phyloP scores from a whole-genome alignment of 2,888 invertebrate genomes.

The Agrotis clavis region DNA sequence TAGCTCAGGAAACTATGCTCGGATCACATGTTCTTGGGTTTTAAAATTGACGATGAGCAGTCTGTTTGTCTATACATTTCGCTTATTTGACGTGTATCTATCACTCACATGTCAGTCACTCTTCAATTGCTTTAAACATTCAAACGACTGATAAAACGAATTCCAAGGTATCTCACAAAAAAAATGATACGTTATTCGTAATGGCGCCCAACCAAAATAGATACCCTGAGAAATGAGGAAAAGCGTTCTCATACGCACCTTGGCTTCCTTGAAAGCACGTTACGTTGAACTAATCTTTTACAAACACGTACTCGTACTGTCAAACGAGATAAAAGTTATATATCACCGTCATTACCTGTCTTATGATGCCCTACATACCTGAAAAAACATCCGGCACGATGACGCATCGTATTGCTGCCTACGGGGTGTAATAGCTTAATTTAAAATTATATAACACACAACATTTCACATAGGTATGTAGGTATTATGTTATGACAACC shows the following conservation, averaged over 20 bases:
- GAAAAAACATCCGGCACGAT: constrained; percentile 80
- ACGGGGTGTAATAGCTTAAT: constrained; percentile 47
- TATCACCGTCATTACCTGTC: constrained; percentile 70
- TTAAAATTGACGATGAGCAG: constrained; percentile 23
- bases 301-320: constrained; percentile 62
- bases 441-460: constrained; percentile 55
- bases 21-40: constrained; percentile 43
- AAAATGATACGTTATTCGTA: neutral
- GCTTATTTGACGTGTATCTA: constrained; percentile 1
- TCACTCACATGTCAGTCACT: neutral
- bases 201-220: constrained; percentile 31
- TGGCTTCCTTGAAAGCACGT: constrained; percentile 43
- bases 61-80: constrained; percentile 1
- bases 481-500: constrained; percentile 20
- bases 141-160: neutral
- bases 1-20: constrained; percentile 42
- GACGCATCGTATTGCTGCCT: constrained; percentile 71
- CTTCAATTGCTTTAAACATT: neutral
- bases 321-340: constrained; percentile 77
- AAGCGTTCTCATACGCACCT: constrained; percentile 25
- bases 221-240: constrained; percentile 17
- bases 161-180: neutral
- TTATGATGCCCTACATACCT: constrained; percentile 79
- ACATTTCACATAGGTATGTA: constrained; percentile 21
- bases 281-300: constrained; percentile 53